Base-by-base conservation (phyloP, 1,140 invertebrate genomes). In the Zaprionus nigranus region DNA sequence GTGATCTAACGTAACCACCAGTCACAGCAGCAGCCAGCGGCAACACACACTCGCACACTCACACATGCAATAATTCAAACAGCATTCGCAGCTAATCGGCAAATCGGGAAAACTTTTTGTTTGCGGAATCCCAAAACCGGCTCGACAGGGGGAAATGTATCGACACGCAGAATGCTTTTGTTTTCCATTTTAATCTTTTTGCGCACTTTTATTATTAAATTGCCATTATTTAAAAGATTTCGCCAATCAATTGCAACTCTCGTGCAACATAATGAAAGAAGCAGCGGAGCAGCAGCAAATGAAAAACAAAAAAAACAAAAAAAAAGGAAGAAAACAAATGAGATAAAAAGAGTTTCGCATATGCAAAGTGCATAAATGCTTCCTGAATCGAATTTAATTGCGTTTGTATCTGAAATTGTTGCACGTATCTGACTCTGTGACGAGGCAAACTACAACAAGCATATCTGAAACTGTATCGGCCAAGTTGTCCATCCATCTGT, bases 301-400 rank as follows among this genome's bases (percentile, higher is more conserved):
- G 17, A 72, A 60, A 64, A 57, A n/a, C 20, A 63, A 26, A 20
- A 30, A 46, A 46, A 28, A 46, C 13, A 60, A 58, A 51, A 74
- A 24, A 56, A 80, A 49, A 24, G 56, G 51, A 49, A 74, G 54
- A 71, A 49, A n/a, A n/a, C n/a, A n/a, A n/a, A n/a, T n/a, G 26
- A 40, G 20, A 46, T 11, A 7, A 75, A 80, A 64, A 80, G 64
- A 58, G 40, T 46, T 46, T 46, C 40, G 46, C 20, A 56, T 70
- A 78, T 78, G 77, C 66, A 78, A 86, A 86, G 77, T 87, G 77
- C 80, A 87, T 87, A 83, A 87, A 87, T 87, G 85, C 79, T 90
- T 90, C 84, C 84, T 88, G 84, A 88, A 90, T 74, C 81, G 85
- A 90, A 81, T 88, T 90, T 87, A 87, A 87, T 87, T 87, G 85